Conservation (phyloP, 2,113 vertebrate species). For the Balaenoptera acutorostrata region DNA sequence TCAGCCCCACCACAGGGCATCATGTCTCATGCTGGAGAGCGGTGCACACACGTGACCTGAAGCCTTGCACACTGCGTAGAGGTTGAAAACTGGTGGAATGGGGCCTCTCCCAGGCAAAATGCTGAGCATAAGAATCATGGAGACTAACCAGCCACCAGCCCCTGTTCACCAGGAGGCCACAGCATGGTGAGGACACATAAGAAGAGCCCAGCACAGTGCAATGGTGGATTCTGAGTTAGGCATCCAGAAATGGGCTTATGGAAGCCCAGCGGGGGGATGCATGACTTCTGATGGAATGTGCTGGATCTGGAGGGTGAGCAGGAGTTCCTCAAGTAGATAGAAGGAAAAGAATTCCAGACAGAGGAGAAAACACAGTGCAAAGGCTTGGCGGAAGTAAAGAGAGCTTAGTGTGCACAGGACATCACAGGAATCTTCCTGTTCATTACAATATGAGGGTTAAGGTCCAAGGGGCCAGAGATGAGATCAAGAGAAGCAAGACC, state of each 20-base stretch:
- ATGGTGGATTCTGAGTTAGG: not conserved
- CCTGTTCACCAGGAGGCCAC: not conserved
- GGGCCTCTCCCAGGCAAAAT: not conserved
- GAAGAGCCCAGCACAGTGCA: not conserved
- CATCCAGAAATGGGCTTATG: not conserved
- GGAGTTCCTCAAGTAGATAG: not conserved
- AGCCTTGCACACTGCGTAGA: not conserved
- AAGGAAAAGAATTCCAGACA: not conserved
- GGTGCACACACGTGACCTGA: fast-evolving
- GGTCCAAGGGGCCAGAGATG: not conserved
- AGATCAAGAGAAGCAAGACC: not conserved
- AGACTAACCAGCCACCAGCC: not conserved
- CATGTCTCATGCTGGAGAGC: not conserved
- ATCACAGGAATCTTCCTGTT: not conserved
- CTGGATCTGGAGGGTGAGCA: not conserved
- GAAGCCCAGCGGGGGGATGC: not conserved
- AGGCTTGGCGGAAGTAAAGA: not conserved
- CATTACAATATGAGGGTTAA: fast-evolving
- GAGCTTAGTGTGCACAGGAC: not conserved
- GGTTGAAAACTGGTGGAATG: not conserved
- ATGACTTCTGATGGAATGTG: not conserved
- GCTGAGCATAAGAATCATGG: not conserved
- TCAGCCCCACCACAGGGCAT: not conserved
- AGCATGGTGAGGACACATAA: not conserved
- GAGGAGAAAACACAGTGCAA: not conserved